Evolutionary conservation across 2,797 vertebrate genomes (phyloP).

Genomic region (Acanthurus leucopareius): DNA sequence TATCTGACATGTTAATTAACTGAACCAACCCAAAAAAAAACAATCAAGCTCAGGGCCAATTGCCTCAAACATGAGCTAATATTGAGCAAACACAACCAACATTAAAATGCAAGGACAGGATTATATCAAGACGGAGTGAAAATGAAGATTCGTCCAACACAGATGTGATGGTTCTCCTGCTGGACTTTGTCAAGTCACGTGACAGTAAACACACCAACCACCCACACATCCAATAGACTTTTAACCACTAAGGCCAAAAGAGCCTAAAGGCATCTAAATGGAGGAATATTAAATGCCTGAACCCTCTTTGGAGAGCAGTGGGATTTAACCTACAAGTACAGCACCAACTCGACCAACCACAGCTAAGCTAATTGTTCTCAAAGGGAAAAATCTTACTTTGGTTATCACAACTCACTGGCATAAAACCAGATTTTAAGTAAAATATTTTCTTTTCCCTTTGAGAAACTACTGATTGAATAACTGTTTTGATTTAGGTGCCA

Average conservation of each 20-base stretch:
- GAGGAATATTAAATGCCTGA: background rate
- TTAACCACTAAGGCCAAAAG: background rate
- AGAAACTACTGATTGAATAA: background rate
- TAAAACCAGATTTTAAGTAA: background rate
- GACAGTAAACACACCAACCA: background rate
- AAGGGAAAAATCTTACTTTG: background rate
- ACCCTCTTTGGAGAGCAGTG: no score
- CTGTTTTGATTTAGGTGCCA: no score
- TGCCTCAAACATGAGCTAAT: background rate
- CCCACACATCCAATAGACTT: background rate
- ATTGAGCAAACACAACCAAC: background rate
- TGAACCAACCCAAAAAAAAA: background rate
- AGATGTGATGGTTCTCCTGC: background rate
- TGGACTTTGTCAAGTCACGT: background rate
- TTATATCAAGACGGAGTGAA: background rate
- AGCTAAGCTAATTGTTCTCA: background rate
- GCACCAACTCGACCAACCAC: background rate
- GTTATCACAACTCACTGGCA: background rate
- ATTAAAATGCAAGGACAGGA: background rate
- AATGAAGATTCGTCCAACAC: background rate
- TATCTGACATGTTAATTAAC: background rate
- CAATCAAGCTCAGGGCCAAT: background rate
- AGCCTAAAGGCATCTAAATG: background rate
- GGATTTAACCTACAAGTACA: background rate
- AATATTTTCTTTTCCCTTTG: no score